Conservation (phyloP, 2,888 invertebrate species). For the Kryphioiulus occultus region DNA sequence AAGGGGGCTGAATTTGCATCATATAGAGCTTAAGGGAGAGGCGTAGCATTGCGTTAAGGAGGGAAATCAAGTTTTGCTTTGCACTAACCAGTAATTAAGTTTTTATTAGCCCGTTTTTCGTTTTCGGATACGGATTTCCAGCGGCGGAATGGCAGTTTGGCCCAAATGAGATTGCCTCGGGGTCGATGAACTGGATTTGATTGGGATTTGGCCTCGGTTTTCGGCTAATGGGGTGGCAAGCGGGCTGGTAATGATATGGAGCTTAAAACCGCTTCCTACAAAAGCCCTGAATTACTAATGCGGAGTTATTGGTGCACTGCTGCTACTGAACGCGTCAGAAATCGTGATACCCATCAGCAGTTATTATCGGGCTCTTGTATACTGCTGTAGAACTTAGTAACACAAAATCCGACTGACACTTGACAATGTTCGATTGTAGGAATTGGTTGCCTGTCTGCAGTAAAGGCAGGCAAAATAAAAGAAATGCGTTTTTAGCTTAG, state of each 20-base stretch:
- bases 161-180: neutral
- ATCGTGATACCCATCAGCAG: neutral
- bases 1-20: slow-evolving; percentile 5
- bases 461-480: no score
- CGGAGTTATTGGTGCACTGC: neutral
- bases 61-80: slow-evolving; percentile 5
- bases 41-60: neutral
- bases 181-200: slow-evolving; percentile 5
- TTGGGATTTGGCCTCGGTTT: neutral
- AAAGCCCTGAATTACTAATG: neutral
- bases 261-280: neutral
- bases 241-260: neutral
- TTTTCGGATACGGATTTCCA: neutral
- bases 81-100: neutral
- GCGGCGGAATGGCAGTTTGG: slow-evolving; percentile 3
- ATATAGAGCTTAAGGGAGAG: neutral
- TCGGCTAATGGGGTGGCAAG: neutral
- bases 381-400: no score
- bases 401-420: no score
- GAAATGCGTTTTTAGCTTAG: no score
- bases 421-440: no score
- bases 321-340: neutral
- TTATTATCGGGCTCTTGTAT: no score
- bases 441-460: no score
- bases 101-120: neutral